Evolutionary conservation across 2,797 vertebrate species (phyloP).

Genomic region (Parauchenoglanis ngamensis): DNA sequence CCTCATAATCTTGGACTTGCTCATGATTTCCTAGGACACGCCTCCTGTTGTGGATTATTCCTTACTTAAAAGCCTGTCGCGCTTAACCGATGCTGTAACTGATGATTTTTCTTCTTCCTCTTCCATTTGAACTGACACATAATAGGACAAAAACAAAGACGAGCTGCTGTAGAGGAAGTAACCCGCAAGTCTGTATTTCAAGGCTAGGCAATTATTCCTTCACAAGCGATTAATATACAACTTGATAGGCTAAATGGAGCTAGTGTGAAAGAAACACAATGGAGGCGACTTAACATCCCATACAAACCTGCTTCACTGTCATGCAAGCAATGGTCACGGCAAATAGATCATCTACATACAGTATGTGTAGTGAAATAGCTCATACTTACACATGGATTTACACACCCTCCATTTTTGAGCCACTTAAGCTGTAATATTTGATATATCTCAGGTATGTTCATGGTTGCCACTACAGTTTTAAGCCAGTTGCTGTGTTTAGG

Average conservation of each 20-base stretch:
- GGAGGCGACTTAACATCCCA: slow-evolving; percentile 71
- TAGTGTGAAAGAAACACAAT: slow-evolving; percentile 70
- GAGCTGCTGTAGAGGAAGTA: slow-evolving; percentile 68
- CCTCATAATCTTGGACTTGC: not conserved
- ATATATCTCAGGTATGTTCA: slow-evolving; percentile 44
- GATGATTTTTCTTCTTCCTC: not conserved
- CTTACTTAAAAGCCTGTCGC: slow-evolving; percentile 5
- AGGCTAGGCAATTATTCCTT: slow-evolving; percentile 75
- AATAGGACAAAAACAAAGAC: slow-evolving; percentile 60
- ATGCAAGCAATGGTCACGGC: slow-evolving; percentile 63
- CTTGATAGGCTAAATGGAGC: slow-evolving; percentile 73
- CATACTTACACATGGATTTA: not conserved
- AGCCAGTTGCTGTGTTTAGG: slow-evolving; percentile 62
- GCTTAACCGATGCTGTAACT: not conserved
- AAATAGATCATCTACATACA: not conserved
- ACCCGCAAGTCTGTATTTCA: slow-evolving; percentile 81
- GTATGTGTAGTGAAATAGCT: not conserved
- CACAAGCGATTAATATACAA: slow-evolving; percentile 82
- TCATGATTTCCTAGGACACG: not conserved
- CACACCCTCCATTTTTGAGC: slow-evolving; percentile 60
- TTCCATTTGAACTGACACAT: slow-evolving; percentile 45
- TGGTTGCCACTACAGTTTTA: slow-evolving; percentile 61
- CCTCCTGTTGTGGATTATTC: not conserved
- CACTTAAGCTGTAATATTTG: slow-evolving; percentile 39
- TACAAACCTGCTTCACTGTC: slow-evolving; percentile 67